Conservation (phyloP, 1,140 invertebrate species). For the Halesus radiatus region DNA sequence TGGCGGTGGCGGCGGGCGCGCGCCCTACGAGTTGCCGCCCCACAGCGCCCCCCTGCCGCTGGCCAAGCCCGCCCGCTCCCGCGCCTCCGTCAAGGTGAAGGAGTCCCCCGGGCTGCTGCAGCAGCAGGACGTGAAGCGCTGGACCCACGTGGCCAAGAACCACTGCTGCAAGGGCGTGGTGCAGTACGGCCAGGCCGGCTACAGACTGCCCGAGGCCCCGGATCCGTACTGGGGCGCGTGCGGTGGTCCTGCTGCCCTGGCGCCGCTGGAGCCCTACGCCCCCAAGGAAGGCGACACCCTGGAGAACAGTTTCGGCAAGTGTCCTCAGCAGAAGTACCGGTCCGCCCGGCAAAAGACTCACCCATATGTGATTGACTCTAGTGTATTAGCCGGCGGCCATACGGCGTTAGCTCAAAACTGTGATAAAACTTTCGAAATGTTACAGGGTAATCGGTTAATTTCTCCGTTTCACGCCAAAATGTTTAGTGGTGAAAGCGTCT, state of each 20-base stretch:
- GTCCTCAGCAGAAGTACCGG: constrained; percentile 31
- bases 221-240: constrained; percentile 35
- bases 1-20: constrained; percentile 25
- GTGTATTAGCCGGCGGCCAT: constrained; percentile 29
- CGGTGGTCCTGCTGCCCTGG: not conserved
- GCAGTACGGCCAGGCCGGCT: constrained; percentile 27
- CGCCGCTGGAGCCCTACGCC: constrained; percentile 36
- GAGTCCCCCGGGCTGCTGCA: not conserved
- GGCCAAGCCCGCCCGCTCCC: not conserved
- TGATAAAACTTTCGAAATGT: constrained; percentile 57
- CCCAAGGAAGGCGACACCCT: constrained; percentile 55
- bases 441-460: constrained; percentile 57
- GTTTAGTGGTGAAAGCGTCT: constrained; percentile 54
- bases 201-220: constrained; percentile 18
- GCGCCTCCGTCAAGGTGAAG: not conserved
- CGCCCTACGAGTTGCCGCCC: constrained; percentile 45
- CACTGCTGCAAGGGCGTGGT: constrained; percentile 42
- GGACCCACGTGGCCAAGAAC: constrained; percentile 7
- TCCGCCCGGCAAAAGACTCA: constrained; percentile 43
- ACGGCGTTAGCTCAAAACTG: constrained; percentile 50
- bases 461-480: constrained; percentile 57
- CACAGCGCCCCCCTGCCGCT: not conserved
- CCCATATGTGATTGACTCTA: constrained; percentile 48
- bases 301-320: constrained; percentile 50
- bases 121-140: not conserved